Percentiles rank a stretch among this genome's conserved stretches.
These are phyloP conservation scores for Dromococcyx pavoninus DNA, from an alignment of 2,797 vertebrate species.

Conservation along the genomic window DNA sequence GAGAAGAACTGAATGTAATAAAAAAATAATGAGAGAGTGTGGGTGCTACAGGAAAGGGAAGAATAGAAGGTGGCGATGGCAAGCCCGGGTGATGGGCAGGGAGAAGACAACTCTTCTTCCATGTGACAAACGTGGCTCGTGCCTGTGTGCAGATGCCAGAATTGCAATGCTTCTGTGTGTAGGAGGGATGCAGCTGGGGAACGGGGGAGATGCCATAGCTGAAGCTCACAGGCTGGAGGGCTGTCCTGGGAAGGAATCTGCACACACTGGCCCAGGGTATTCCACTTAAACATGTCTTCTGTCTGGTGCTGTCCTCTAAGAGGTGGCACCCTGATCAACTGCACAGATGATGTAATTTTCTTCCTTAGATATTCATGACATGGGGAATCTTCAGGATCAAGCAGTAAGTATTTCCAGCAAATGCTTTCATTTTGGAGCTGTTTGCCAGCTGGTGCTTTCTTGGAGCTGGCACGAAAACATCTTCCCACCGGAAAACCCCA, in stretches of 20 bases:
- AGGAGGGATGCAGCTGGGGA: not conserved
- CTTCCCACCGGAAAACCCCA: not conserved
- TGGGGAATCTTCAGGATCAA: not conserved
- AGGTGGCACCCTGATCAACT: not conserved
- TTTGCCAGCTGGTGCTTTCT: not conserved
- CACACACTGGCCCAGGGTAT: rapidly evolving
- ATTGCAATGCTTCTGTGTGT: not conserved
- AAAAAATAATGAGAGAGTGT: not conserved
- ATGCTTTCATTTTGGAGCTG: not conserved
- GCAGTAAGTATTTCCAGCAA: not conserved
- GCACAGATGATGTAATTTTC: not conserved
- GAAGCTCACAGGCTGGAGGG: not conserved
- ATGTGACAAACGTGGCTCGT: not conserved
- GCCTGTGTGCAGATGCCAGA: not conserved
- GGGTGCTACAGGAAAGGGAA: not conserved
- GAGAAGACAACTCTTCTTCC: not conserved
- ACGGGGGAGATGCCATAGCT: not conserved
- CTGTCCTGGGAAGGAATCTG: not conserved
- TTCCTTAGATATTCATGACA: not conserved
- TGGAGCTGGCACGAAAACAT: not conserved
- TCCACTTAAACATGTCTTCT: not conserved
- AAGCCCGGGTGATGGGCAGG: not conserved
- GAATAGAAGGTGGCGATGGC: not conserved
- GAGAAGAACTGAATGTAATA: not conserved
- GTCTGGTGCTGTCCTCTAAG: not conserved